Percentiles rank a stretch among this genome's conserved stretches.
Evolutionary conservation across 2,888 invertebrate species (phyloP).

Genomic region (Cremastinae sp.): DNA sequence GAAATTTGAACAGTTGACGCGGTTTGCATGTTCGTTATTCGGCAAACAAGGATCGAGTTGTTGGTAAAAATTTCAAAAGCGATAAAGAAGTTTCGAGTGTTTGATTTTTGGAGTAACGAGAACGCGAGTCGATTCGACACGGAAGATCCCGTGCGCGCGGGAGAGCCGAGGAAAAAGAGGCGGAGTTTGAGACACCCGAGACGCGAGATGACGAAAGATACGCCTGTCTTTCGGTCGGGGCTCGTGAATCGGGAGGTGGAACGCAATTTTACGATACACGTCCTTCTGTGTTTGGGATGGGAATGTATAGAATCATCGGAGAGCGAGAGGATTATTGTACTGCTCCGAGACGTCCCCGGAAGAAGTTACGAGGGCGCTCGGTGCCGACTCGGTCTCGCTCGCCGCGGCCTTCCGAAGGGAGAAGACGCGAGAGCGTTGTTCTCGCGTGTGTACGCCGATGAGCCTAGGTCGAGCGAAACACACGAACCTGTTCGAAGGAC

Average conservation of each 20-base stretch:
- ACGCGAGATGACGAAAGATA: too few species aligned
- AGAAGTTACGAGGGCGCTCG: constrained; percentile 29
- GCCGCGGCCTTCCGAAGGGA: constrained; percentile 29
- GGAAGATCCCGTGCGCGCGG: too few species aligned
- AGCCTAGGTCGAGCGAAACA: constrained; percentile 21
- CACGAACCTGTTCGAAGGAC: constrained; percentile 58
- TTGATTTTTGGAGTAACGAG: too few species aligned
- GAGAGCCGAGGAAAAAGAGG: too few species aligned
- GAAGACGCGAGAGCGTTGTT: constrained; percentile 37
- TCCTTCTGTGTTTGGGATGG: constrained; percentile 3
- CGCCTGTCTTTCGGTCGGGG: not conserved
- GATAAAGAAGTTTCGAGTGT: too few species aligned
- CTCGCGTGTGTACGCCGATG: constrained; percentile 18
- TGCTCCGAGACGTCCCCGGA: constrained; percentile 55
- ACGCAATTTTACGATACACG: constrained; percentile 1
- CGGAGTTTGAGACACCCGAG: too few species aligned
- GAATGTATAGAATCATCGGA: not conserved
- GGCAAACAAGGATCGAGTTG: too few species aligned
- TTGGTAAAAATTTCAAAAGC: too few species aligned
- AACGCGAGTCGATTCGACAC: too few species aligned
- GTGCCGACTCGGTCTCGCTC: constrained; percentile 15
- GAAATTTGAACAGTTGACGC: too few species aligned
- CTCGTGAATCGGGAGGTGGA: constrained; percentile 1
- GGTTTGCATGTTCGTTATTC: too few species aligned
- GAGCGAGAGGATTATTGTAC: constrained; percentile 27